These are phyloP conservation scores for Neosalanx taihuensis DNA, from an alignment of 2,797 vertebrate species.

Conservation along the genomic window DNA sequence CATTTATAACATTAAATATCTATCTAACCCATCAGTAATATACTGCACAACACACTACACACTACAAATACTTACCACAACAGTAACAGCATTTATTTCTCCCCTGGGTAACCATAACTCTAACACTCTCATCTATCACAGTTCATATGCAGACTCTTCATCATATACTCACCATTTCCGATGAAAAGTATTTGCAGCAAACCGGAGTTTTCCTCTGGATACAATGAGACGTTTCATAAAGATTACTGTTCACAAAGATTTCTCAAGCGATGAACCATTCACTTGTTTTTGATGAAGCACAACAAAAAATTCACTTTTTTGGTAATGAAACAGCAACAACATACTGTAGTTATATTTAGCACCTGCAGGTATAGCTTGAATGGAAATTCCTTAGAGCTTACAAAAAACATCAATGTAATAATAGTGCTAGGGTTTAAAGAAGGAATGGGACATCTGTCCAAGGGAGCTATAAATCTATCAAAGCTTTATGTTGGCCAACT, in stretches of 20 bases:
- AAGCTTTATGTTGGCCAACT: background rate
- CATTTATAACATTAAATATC: too few species aligned
- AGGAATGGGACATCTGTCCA: slow-evolving; percentile 14
- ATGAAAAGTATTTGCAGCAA: background rate
- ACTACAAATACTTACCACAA: too few species aligned
- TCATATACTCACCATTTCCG: background rate
- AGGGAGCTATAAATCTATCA: slow-evolving; percentile 8
- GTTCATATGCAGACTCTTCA: background rate
- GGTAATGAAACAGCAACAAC: background rate
- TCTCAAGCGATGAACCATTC: background rate
- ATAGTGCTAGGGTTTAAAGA: slow-evolving; percentile 9
- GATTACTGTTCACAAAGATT: slow-evolving; percentile 11
- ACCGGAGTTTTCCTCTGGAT: background rate
- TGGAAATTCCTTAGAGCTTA: too few species aligned
- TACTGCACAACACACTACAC: too few species aligned
- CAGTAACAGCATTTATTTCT: background rate
- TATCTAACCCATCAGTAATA: too few species aligned
- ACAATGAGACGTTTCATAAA: background rate
- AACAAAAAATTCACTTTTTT: slow-evolving; percentile 14
- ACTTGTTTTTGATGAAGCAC: background rate
- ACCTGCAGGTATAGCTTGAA: background rate
- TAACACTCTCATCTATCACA: background rate
- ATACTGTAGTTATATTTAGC: background rate
- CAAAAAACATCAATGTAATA: slow-evolving; percentile 9
- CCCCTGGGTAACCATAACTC: background rate